These are phyloP conservation scores for Scartelaos histophorus DNA, from an alignment of 2,113 vertebrate genomes.

Conservation along the genomic window DNA sequence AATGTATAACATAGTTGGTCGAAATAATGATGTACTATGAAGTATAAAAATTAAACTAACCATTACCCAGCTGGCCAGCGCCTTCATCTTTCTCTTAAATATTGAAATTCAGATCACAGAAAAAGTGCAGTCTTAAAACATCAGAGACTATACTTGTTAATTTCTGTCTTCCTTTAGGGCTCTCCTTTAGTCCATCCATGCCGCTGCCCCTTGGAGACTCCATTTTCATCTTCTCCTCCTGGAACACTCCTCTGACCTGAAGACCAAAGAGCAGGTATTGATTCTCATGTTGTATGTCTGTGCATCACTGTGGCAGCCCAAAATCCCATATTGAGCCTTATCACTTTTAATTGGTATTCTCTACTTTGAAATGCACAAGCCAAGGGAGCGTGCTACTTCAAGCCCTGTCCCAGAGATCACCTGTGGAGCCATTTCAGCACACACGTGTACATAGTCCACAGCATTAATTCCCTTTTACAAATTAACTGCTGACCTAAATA, in stretches of 20 bases:
- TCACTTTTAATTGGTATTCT: slow-evolving; percentile 76
- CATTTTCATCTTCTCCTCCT: slow-evolving; percentile 41
- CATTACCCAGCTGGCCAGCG: not conserved
- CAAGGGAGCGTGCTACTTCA: slow-evolving; percentile 53
- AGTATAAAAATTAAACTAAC: not conserved
- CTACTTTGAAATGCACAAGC: slow-evolving; percentile 72
- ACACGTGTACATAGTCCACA: slow-evolving; percentile 15
- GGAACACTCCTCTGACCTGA: slow-evolving; percentile 50
- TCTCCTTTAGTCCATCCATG: slow-evolving; percentile 10
- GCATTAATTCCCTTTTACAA: slow-evolving; percentile 2
- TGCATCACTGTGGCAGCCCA: slow-evolving; percentile 55
- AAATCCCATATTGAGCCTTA: slow-evolving; percentile 73
- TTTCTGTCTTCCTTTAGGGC: slow-evolving; percentile 29
- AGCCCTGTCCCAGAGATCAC: slow-evolving; percentile 68
- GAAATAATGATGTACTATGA: not conserved
- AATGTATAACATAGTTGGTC: too few species aligned
- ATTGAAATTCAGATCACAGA: slow-evolving; percentile 39
- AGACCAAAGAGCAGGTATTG: slow-evolving; percentile 33
- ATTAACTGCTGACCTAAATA: slow-evolving; percentile 41
- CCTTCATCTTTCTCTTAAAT: slow-evolving; percentile 33
- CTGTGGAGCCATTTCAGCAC: slow-evolving; percentile 43
- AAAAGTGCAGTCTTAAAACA: slow-evolving; percentile 20
- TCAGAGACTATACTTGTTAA: slow-evolving; percentile 15
- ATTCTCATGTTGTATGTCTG: slow-evolving; percentile 63
- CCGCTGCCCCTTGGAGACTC: slow-evolving; percentile 20